Evolutionary conservation across 2,113 vertebrate species (phyloP).

Genomic region (Accipiter cooperii): DNA sequence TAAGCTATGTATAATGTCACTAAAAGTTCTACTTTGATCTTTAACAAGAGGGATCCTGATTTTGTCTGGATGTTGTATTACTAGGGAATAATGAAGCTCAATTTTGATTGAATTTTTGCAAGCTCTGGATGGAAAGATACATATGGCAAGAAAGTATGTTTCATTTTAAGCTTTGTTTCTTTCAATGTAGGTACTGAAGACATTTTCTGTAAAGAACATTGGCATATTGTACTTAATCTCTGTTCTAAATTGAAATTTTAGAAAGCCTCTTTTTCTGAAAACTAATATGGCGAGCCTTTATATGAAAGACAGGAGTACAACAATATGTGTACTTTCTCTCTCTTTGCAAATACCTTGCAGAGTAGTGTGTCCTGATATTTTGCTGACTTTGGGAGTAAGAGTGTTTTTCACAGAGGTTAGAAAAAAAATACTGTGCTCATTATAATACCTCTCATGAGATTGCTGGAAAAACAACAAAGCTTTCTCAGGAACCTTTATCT

Average conservation of each 20-base stretch:
- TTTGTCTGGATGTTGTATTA: neutral
- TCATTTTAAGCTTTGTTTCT: neutral
- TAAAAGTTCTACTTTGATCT: neutral
- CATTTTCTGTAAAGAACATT: neutral
- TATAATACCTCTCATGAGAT: neutral
- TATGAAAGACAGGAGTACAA: neutral
- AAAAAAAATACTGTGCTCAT: neutral
- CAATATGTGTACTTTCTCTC: neutral
- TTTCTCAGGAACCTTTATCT: neutral
- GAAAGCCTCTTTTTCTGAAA: neutral
- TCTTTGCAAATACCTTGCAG: neutral
- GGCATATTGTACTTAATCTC: neutral
- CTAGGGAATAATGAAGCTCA: neutral
- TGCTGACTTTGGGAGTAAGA: neutral
- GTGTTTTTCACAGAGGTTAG: neutral
- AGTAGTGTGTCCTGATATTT: neutral
- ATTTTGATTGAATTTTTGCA: neutral
- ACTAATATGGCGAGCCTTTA: neutral
- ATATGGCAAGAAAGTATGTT: neutral
- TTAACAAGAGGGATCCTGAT: neutral
- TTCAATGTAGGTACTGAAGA: neutral
- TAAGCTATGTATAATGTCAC: neutral
- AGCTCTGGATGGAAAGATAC: neutral
- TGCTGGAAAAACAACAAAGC: neutral
- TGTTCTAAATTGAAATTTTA: neutral